Base-by-base conservation (phyloP, 2,888 invertebrate genomes). In the Elegia similella region DNA sequence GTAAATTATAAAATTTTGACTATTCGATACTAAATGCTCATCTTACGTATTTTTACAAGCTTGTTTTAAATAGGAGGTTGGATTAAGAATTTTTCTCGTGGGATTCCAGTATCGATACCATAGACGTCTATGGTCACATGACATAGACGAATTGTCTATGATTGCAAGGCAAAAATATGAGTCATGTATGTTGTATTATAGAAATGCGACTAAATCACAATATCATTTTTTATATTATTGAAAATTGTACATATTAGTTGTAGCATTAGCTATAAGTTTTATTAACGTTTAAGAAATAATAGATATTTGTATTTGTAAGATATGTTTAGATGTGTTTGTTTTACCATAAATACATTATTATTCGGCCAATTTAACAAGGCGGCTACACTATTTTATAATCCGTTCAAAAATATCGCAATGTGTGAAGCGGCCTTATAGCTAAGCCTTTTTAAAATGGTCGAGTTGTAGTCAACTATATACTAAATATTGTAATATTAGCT, bases 261-360 rank as follows among this genome's bases (percentile, higher is more conserved):
- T 79, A 78, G 73, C 66, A 59, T 64, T 84, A 80, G 70, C 17
- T 34, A 29, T 85, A 86, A 81, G 78, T 68, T 80, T 75, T 76
- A 76, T 72, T 80, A 80, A 80, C 70, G 76, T 75, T 78, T 82
- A 79, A 76, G 67, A 72, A 74, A 66, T 69, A 78, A 74, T 78
- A 82, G 81, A 83, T 80, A 79, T 78, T 76, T 83, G 76, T 84
- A 80, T 81, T 77, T 84, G 80, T 86, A 84, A 84, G 78, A 86
- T 82, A 86, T 78, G 70, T 83, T 81, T 83, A 86, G 80, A 84
- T 70, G 85, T 84, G 84, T 88, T 87, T 86, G 75, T 78, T 87
- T 86, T 86, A 87, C 84, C 84, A 79, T 80, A 66, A 67, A 66
- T 71, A 72, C 72, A 67, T 65, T 64, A 60, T 60, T 56, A 66